Conservation (phyloP, 2,113 vertebrate species). For the Arenaria interpres region DNA sequence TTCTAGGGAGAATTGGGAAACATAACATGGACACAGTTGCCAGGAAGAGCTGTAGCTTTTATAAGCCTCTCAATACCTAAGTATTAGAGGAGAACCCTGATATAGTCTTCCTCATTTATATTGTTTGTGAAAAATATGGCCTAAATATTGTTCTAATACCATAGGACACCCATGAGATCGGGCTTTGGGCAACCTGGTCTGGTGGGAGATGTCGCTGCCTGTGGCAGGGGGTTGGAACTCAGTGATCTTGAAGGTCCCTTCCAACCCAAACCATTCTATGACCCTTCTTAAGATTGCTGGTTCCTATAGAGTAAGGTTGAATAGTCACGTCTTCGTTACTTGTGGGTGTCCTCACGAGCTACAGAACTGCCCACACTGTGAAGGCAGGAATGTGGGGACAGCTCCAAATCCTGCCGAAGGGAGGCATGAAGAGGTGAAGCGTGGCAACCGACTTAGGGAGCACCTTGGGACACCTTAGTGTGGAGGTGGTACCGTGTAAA, state of each 20-base stretch:
- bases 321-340: not conserved
- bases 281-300: not conserved
- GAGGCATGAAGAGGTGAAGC: no score
- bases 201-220: no score
- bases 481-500: not conserved
- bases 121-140: not conserved
- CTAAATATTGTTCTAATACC: not conserved
- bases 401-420: not conserved
- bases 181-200: no score
- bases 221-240: no score
- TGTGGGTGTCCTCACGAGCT: not conserved
- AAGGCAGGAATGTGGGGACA: accelerated
- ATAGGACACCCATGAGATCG: not conserved
- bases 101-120: not conserved
- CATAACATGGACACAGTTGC: not conserved
- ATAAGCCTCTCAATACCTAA: not conserved
- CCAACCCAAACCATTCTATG: no score
- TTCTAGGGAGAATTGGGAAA: not conserved
- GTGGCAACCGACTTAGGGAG: not conserved
- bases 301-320: not conserved
- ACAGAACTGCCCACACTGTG: not conserved
- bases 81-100: not conserved
- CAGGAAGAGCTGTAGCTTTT: not conserved
- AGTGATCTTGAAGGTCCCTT: no score
- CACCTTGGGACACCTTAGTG: not conserved